Base-by-base conservation (phyloP, 30 jellyfish, hydroid and myxozoan species). In the Pseudorhiza aurosa region DNA sequence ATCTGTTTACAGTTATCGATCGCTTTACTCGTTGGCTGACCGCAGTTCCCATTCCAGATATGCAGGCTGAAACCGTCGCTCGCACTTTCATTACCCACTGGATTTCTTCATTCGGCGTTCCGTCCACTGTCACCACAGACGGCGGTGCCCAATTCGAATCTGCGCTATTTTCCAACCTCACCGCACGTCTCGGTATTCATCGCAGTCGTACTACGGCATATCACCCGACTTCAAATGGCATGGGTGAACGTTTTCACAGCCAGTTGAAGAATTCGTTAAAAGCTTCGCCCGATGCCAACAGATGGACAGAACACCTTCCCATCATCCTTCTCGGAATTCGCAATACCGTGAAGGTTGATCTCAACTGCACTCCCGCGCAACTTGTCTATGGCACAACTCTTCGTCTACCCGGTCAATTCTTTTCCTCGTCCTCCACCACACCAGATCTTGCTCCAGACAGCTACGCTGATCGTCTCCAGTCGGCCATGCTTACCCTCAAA, bases 21-120 rank as follows among this genome's bases (percentile, higher is more conserved):
- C 90, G 88, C 8, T 83, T 55, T 35, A 83, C 74, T 2, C 60
- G 94, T 25, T 82, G 88, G 94, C 95, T 74, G 0, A 85, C 72
- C 72, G 89, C 88, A 5, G 42, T 60, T 25, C 82, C 91, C 18
- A 32, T 82, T 8, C 11, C 44, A 1, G 59, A 71, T 30, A 71
- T 57, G 10, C 35, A 91, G 22, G 95, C 95, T 11, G 85, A 50
- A 28, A 25, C 51, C 1, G 44, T 47, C 30, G 82, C 79, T 22
- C 49, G 17, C 6, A 59, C 95, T 11, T 56, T 82, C 9, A 24
- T 82, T 39, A 3, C 42, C 18, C 43, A 63, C 11, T 82, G 85
- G 95, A 45, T 82, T 29, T 36, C 89, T 1, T 14, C 29, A n/a
- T 82, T 68, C 32, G 90, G 90, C 21, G 89, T 51, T n/a, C n/a